Evolutionary conservation across 2,888 invertebrate genomes (phyloP).

Genomic region (Polymixis flavicincta): DNA sequence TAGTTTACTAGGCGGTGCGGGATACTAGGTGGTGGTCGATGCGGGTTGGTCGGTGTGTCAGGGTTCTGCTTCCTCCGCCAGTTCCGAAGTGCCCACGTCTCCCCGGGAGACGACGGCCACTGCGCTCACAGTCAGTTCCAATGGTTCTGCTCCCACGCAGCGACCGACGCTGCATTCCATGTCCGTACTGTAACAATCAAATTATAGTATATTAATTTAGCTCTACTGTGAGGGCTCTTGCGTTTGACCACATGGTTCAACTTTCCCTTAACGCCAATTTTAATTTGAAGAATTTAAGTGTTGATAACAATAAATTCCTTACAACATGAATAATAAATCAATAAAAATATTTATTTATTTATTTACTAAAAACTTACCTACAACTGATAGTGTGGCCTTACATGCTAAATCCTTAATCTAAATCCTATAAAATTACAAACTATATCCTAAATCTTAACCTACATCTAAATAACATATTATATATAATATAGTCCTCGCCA

Average conservation of each 20-base stretch:
- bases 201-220: not conserved
- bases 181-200: constrained; percentile 79
- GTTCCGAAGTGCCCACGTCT: constrained; percentile 74
- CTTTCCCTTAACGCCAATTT: no score
- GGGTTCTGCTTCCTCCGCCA: constrained; percentile 87
- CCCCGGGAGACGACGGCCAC: constrained; percentile 75
- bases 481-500: no score
- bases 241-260: not conserved
- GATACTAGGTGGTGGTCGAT: constrained; percentile 24
- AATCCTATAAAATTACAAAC: no score
- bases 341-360: no score
- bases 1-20: constrained; percentile 32
- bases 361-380: no score
- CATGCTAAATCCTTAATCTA: no score
- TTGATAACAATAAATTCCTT: not conserved
- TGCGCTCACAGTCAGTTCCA: constrained; percentile 79
- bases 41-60: constrained; percentile 72
- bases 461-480: no score
- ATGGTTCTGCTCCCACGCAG: constrained; percentile 78
- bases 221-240: not conserved
- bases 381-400: no score
- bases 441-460: no score
- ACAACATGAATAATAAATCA: not conserved
- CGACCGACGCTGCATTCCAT: constrained; percentile 89
- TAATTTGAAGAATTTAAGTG: not conserved